Conservation (phyloP, 2,888 invertebrate species). For the Leptopilina drosophilae region DNA sequence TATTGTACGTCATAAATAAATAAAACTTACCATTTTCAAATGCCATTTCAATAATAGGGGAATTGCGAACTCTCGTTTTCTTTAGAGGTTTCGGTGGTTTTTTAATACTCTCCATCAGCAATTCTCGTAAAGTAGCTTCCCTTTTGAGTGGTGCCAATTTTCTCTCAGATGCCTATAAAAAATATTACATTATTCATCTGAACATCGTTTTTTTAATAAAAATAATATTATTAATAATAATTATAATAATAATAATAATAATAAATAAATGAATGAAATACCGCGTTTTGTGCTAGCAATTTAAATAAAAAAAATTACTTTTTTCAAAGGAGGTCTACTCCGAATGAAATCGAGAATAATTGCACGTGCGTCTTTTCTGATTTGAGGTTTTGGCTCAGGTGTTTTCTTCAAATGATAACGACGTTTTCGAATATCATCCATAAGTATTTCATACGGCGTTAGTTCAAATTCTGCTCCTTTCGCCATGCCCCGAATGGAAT, state of each 20-base stretch:
- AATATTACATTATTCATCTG: conserved; percentile 50
- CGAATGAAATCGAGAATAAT: conserved; percentile 93
- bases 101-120: conserved; percentile 91
- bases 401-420: conserved; percentile 94
- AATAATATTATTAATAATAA: too few species aligned
- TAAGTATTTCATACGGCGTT: conserved; percentile 97
- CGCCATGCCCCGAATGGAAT: conserved; percentile 74
- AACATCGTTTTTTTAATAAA: too few species aligned
- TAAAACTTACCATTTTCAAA: conserved; percentile 15
- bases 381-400: conserved; percentile 81
- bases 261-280: too few species aligned
- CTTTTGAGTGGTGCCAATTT: conserved; percentile 87
- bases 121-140: conserved; percentile 88
- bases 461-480: conserved; percentile 92
- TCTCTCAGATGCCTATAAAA: conserved; percentile 86
- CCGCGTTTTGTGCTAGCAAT: not conserved
- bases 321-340: conserved; percentile 89
- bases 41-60: conserved; percentile 12
- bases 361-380: conserved; percentile 96
- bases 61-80: conserved; percentile 26
- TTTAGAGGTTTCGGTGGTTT: conserved; percentile 75
- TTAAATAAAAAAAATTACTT: conserved; percentile 69
- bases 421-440: conserved; percentile 95
- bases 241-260: too few species aligned
- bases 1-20: not conserved